Evolutionary conservation across 2,797 vertebrate species (phyloP).

Genomic region (Dendrocincla fuliginosa): DNA sequence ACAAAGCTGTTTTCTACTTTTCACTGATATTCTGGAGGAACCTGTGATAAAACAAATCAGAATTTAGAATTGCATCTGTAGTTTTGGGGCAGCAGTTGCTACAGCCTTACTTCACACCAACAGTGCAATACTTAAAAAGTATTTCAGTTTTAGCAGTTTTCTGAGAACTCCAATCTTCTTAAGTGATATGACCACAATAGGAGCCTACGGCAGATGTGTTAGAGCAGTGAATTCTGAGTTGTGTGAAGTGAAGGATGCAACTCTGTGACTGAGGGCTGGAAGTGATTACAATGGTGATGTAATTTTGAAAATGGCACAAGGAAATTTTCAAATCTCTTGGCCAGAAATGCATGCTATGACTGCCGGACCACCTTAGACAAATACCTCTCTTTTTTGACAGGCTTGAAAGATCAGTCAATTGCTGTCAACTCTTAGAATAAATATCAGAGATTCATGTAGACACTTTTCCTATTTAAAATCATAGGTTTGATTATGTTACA

Average conservation of each 20-base stretch:
- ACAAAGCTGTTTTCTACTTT: neutral
- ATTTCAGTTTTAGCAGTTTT: neutral
- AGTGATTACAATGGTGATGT: neutral
- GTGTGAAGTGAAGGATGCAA: neutral
- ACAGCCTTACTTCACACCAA: neutral
- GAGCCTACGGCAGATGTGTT: neutral
- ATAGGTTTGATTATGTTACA: neutral
- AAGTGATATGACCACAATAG: neutral
- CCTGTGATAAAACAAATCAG: neutral
- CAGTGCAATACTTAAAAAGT: neutral
- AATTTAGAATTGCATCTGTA: neutral
- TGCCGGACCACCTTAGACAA: neutral
- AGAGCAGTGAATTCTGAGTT: neutral
- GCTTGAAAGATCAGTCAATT: neutral
- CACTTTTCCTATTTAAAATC: neutral
- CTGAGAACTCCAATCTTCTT: neutral
- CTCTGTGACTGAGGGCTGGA: neutral
- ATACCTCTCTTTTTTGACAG: conserved; percentile 2
- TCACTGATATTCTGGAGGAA: neutral
- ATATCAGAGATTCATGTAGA: neutral
- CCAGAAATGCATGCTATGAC: neutral
- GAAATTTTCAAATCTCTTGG: neutral
- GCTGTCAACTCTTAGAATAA: conserved; percentile 26
- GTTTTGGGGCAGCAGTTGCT: neutral
- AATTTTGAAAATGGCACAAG: neutral